phyloP scores from a whole-genome alignment of 37 sponge, comb jelly and placozoan species.

The Beroe forskalii region DNA sequence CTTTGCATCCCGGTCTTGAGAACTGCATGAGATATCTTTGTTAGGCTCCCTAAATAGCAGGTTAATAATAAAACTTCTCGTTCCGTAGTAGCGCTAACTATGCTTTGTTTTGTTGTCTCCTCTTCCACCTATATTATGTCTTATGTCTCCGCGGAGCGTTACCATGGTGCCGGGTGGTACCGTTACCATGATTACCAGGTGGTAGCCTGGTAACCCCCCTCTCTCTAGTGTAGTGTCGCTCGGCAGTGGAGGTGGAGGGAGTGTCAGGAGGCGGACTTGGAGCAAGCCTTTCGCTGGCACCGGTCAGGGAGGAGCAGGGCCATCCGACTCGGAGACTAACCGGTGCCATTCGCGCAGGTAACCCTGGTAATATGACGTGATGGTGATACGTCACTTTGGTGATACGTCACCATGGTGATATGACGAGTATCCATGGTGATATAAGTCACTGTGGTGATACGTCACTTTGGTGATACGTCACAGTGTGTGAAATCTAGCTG shows the following conservation, averaged over 20 bases:
- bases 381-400: too few relatives aligned
- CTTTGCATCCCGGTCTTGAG: neutral
- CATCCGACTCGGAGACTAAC: neutral
- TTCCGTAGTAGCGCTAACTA: neutral
- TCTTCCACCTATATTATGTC: too few relatives aligned
- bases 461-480: too few relatives aligned
- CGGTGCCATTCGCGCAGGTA: slow-evolving; percentile 37
- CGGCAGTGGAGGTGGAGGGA: slow-evolving; percentile 53
- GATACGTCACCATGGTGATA: too few relatives aligned
- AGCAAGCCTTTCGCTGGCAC: slow-evolving; percentile 51
- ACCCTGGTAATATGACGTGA: neutral
- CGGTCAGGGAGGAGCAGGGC: slow-evolving; percentile 30
- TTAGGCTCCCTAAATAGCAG: neutral
- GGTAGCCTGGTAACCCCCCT: too few relatives aligned
- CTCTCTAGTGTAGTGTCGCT: slow-evolving; percentile 29
- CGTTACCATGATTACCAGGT: too few relatives aligned
- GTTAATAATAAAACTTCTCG: neutral
- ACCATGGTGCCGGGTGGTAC: neutral
- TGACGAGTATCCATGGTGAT: too few relatives aligned
- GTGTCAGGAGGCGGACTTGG: slow-evolving; percentile 29
- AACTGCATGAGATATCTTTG: neutral
- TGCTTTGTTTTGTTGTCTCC: neutral
- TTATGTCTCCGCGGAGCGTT: too few relatives aligned
- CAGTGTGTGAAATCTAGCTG: too few relatives aligned
- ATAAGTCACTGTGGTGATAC: too few relatives aligned